These are phyloP conservation scores for Ispidina picta DNA, from an alignment of 2,797 vertebrate genomes.

Conservation along the genomic window DNA sequence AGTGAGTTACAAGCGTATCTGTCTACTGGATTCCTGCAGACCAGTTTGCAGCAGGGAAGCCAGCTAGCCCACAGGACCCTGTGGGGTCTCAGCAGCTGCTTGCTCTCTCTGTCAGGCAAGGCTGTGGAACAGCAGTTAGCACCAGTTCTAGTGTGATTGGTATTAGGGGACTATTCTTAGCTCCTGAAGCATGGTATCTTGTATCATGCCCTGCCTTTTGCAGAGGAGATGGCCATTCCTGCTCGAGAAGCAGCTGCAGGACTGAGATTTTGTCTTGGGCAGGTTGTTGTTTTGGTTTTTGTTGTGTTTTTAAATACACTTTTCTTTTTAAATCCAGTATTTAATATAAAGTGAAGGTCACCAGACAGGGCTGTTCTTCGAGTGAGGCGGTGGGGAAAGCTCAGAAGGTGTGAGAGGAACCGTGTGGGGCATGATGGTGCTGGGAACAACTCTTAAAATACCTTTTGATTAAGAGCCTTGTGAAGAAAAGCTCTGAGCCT, in stretches of 20 bases:
- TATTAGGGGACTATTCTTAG: not conserved
- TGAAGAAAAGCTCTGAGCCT: not conserved
- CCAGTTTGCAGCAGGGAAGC: not conserved
- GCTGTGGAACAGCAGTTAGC: not conserved
- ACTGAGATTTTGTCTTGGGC: not conserved
- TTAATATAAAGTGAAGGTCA: not conserved
- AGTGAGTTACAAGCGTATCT: not conserved
- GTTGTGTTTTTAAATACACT: not conserved
- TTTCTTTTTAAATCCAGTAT: not conserved
- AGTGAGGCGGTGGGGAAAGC: not conserved
- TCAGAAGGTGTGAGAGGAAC: not conserved
- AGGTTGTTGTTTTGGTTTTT: not conserved
- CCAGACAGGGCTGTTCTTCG: not conserved
- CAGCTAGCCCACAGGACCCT: not conserved
- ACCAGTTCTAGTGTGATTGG: not conserved
- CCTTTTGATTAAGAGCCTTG: not conserved
- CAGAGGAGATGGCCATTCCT: not conserved
- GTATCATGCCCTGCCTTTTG: not conserved
- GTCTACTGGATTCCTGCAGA: not conserved
- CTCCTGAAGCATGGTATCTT: not conserved
- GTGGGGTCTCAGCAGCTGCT: accelerated
- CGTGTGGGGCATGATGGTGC: not conserved
- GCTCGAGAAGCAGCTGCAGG: not conserved
- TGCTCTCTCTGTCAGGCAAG: not conserved
- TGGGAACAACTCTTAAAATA: not conserved